Evolutionary conservation across 2,888 invertebrate genomes (phyloP).

Genomic region (Drosophila testacea): DNA sequence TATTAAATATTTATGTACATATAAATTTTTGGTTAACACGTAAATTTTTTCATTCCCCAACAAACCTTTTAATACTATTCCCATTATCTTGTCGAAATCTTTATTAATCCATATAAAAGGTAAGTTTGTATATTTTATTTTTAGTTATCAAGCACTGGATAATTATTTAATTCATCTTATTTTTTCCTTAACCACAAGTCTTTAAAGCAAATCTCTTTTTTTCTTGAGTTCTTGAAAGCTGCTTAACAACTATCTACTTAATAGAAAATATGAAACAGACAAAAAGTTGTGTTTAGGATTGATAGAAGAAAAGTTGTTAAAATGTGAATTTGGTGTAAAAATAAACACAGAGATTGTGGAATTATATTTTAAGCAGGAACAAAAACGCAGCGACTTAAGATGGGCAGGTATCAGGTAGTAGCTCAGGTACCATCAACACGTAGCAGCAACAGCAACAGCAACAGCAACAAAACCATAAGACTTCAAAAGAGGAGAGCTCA

Average conservation of each 20-base stretch:
- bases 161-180: too few relatives aligned
- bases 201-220: too few relatives aligned
- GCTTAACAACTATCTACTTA: not conserved
- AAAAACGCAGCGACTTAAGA: constrained; percentile 34
- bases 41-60: too few relatives aligned
- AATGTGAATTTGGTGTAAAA: constrained; percentile 8
- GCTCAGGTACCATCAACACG: constrained; percentile 35
- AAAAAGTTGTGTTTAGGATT: constrained; percentile 1
- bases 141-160: too few relatives aligned
- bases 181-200: too few relatives aligned
- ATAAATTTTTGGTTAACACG: too few relatives aligned
- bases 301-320: not conserved
- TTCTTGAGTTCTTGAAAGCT: not conserved
- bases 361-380: constrained; percentile 17
- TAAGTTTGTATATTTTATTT: too few relatives aligned
- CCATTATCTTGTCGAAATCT: too few relatives aligned
- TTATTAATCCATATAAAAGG: too few relatives aligned
- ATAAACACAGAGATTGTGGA: not conserved
- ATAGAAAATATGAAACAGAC: not conserved
- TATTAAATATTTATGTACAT: too few relatives aligned
- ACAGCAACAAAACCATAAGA: constrained; percentile 23
- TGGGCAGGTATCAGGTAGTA: constrained; percentile 15
- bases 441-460: constrained; percentile 20
- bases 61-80: too few relatives aligned
- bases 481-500: constrained; percentile 36